These are phyloP conservation scores for Salvelinus sp. DNA, from an alignment of 2,113 vertebrate species.

Conservation along the genomic window DNA sequence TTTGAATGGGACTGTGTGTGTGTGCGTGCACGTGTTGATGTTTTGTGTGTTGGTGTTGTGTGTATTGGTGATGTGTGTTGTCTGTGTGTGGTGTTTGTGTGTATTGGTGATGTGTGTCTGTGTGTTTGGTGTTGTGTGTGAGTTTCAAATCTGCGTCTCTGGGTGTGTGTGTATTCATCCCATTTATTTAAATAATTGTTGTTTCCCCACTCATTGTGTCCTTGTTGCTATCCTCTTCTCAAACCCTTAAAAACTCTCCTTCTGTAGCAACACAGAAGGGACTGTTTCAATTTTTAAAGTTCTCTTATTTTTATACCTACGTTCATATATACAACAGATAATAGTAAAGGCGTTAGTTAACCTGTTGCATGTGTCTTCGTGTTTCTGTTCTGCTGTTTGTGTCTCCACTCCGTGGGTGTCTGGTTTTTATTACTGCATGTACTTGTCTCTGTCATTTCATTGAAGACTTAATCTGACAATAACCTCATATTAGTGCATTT, in stretches of 20 bases:
- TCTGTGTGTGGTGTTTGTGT: not conserved
- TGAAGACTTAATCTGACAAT: not conserved
- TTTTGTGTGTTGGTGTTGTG: not conserved
- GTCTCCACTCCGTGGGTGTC: not conserved
- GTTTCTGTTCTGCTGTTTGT: not conserved
- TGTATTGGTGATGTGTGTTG: not conserved
- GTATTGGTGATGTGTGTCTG: too few species aligned
- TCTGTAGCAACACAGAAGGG: conserved; percentile 18
- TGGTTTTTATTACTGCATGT: not conserved
- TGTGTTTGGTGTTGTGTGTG: too few species aligned
- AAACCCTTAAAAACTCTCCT: conserved; percentile 19
- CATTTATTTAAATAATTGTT: conserved; percentile 13
- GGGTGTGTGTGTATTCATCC: not conserved
- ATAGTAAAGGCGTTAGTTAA: too few species aligned
- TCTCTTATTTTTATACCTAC: not conserved
- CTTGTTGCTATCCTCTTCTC: conserved; percentile 57
- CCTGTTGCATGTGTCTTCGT: not conserved
- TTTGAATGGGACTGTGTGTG: not conserved
- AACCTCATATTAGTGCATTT: too few species aligned
- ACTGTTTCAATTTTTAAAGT: not conserved
- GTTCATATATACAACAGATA: too few species aligned
- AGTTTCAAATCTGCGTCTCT: not conserved
- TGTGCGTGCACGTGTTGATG: conserved; percentile 5
- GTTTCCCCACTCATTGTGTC: conserved; percentile 27
- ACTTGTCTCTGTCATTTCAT: conserved; percentile 1